Evolutionary conservation across 1,140 invertebrate species (phyloP).

Genomic region (Drosophila varians): DNA sequence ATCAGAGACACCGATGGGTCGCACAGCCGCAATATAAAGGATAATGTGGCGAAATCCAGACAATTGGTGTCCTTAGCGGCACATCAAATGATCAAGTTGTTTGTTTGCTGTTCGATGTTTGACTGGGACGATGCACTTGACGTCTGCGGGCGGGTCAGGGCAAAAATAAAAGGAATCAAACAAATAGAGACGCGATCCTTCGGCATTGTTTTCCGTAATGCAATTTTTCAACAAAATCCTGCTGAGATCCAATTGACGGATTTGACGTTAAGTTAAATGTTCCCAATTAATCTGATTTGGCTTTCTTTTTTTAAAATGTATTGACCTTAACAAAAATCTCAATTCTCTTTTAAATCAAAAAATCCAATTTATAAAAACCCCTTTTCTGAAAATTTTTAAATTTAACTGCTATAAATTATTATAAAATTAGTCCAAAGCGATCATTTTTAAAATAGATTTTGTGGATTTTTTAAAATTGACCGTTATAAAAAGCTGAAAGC

Average conservation of each 20-base stretch:
- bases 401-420: too few species aligned
- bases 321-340: neutral
- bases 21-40: conserved; percentile 64
- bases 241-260: neutral
- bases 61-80: conserved; percentile 72
- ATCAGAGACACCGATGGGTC: conserved; percentile 54
- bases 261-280: neutral
- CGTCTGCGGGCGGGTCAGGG: conserved; percentile 42
- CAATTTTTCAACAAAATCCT: conserved; percentile 36
- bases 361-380: too few species aligned
- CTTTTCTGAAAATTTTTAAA: too few species aligned
- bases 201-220: conserved; percentile 35
- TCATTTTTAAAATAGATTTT: too few species aligned
- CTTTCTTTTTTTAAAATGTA: neutral
- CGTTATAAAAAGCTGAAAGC: too few species aligned
- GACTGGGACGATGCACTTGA: conserved; percentile 66
- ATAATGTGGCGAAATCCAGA: conserved; percentile 81
- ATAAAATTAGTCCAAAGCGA: too few species aligned
- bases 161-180: conserved; percentile 76
- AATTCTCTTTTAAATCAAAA: neutral
- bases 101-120: conserved; percentile 65
- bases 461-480: too few species aligned
- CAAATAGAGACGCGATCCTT: conserved; percentile 37
- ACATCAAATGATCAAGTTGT: conserved; percentile 62
- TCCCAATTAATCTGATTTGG: neutral